A percentile compares a stretch with the other conserved stretches of the same genome.
phyloP scores from a whole-genome alignment of 2,797 vertebrate genomes.

The Takifugu rubripes region DNA sequence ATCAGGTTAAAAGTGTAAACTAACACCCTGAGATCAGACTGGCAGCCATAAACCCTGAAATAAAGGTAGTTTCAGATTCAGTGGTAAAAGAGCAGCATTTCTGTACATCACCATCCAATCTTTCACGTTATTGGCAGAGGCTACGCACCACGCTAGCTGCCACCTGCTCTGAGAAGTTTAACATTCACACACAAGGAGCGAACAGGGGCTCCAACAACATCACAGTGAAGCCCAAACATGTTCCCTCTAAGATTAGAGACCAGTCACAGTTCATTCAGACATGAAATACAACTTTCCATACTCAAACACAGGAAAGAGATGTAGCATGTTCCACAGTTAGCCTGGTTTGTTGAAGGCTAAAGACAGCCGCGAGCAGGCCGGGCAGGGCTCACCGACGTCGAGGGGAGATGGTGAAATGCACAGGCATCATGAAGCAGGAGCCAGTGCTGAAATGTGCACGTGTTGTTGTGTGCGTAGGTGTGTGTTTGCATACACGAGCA shows the following conservation, averaged over 20 bases:
- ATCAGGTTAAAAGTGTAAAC: conserved; percentile 45
- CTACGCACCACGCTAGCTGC: neutral
- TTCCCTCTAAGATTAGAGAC: neutral
- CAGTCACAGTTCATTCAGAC: neutral
- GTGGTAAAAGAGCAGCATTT: too few species aligned
- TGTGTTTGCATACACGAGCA: conserved; percentile 1
- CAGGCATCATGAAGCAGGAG: conserved; percentile 23
- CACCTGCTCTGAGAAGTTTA: neutral
- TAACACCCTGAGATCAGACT: conserved; percentile 44
- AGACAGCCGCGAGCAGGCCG: conserved; percentile 35
- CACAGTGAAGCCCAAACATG: neutral
- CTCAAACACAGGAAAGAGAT: neutral
- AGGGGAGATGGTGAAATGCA: conserved; percentile 18
- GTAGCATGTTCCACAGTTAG: conserved; percentile 10
- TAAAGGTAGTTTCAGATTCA: conserved; percentile 19
- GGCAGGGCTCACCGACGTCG: conserved; percentile 34
- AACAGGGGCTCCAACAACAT: neutral
- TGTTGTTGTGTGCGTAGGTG: conserved; percentile 14
- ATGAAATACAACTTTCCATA: neutral
- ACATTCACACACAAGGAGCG: neutral
- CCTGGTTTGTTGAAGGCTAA: conserved; percentile 14
- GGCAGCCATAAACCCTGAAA: conserved; percentile 29
- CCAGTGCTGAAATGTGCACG: conserved; percentile 16
- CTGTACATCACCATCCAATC: too few species aligned
- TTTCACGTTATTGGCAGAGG: neutral